Evolutionary conservation across 2,888 invertebrate genomes (phyloP).

Genomic region (Tubulanus polymorphus): DNA sequence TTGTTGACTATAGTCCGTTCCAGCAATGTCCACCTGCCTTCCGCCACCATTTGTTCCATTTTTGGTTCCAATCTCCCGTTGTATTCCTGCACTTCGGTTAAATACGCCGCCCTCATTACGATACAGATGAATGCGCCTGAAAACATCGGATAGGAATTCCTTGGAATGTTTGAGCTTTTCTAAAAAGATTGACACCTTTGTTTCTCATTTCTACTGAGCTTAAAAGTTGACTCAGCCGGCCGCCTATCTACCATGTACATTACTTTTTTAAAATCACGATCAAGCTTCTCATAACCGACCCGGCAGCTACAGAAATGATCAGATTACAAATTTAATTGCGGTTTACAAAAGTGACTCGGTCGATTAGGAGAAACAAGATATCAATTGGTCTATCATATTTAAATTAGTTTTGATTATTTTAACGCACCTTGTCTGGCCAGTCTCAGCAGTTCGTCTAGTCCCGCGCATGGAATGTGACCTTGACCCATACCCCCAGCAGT

Average conservation of each 20-base stretch:
- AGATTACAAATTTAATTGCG: too few species aligned
- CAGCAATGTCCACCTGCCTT: slow-evolving; percentile 36
- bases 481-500: slow-evolving; percentile 30
- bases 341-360: too few species aligned
- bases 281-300: too few species aligned
- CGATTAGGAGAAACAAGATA: too few species aligned
- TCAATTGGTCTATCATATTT: too few species aligned
- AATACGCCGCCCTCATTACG: slow-evolving; percentile 44
- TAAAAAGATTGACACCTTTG: too few species aligned
- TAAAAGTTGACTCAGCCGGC: too few species aligned
- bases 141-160: slow-evolving; percentile 4
- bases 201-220: too few species aligned
- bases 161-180: too few species aligned
- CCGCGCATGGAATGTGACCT: slow-evolving; percentile 21
- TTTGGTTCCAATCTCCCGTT: slow-evolving; percentile 42
- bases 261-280: too few species aligned
- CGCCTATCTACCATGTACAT: too few species aligned
- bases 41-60: slow-evolving; percentile 31
- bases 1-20: slow-evolving; percentile 30
- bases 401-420: not conserved
- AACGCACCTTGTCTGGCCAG: slow-evolving; percentile 19
- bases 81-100: slow-evolving; percentile 36
- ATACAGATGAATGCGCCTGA: slow-evolving; percentile 43
- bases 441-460: slow-evolving; percentile 18
- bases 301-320: too few species aligned